Base-by-base conservation (phyloP, 1,140 invertebrate species). In the Aphelenchoides fujianensis region DNA sequence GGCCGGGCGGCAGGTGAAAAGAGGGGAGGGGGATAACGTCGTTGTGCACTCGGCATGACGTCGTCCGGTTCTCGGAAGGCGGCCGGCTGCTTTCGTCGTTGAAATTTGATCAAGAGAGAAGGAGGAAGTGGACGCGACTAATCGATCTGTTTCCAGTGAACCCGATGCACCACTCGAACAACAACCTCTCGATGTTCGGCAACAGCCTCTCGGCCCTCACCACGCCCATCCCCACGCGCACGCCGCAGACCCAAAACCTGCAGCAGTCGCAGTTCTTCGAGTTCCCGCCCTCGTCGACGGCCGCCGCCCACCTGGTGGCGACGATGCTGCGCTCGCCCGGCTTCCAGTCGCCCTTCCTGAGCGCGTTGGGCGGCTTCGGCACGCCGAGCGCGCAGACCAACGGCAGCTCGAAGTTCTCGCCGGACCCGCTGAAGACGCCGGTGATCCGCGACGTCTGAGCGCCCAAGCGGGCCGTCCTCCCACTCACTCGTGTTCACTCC, bases 221-320 rank as follows among this genome's bases (percentile, higher is more conserved):
- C 16, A 59, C 69, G 12, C 30, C 64, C 19, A 59, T 59, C 34
- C 32, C 69, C 0, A 59, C 23, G 3, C 7, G 23, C 27, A 66
- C 48, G 7, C 64, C 69, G 16, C 69, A 70, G 34, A 23, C 36
- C 3, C 62, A n/a, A 32, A 3, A 27, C 61, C 19, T 16, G 7
- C 12, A 28, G 30, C 52, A 55, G 0, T 0, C 35, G 32, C 74
- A 75, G 37, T 75, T 73, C 19, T 76, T 76, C 69, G 69, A 76
- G 54, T 76, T 76, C 66, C 74, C 74, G 5, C 55, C 75, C 31
- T 76, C 74, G 7, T 27, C 72, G 3, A 52, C 41, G 27, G 30
- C 34, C 1, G 2, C 69, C 2, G 62, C 37, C n/a, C 27, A 52
- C 19, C 12, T 41, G 2, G 32, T 71, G 19, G 62, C 69, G 23